A percentile compares a stretch with the other conserved stretches of the same genome.
Evolutionary conservation across 2,113 vertebrate species (phyloP).

Genomic region (Ictalurus furcatus): DNA sequence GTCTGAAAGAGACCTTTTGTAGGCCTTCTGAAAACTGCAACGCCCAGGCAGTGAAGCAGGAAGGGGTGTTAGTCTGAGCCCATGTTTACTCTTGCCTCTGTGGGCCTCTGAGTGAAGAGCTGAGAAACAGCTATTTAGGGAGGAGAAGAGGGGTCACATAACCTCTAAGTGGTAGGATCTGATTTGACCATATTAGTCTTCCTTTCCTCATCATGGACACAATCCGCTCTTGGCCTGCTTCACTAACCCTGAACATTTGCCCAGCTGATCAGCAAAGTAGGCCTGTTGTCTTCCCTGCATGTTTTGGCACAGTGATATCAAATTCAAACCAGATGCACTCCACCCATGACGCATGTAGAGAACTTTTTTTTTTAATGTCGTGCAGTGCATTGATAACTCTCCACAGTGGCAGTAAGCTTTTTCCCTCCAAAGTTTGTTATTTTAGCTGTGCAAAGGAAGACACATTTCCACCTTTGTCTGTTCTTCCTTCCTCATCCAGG

Average conservation of each 20-base stretch:
- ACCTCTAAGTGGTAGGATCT: slow-evolving; percentile 53
- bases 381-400: slow-evolving; percentile 17
- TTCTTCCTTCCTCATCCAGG: slow-evolving; percentile 51
- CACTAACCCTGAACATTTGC: slow-evolving; percentile 33
- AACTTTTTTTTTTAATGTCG: neutral
- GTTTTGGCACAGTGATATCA: neutral
- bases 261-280: neutral
- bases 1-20: slow-evolving; percentile 53
- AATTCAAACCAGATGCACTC: slow-evolving; percentile 42
- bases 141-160: slow-evolving; percentile 51
- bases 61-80: slow-evolving; percentile 44
- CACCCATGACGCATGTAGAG: slow-evolving; percentile 23
- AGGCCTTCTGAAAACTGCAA: slow-evolving; percentile 21
- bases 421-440: slow-evolving; percentile 31
- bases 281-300: slow-evolving; percentile 8
- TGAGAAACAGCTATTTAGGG: slow-evolving; percentile 51
- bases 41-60: slow-evolving; percentile 30
- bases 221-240: slow-evolving; percentile 47
- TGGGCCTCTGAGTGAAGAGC: slow-evolving; percentile 40
- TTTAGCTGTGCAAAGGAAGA: slow-evolving; percentile 53
- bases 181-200: slow-evolving; percentile 67
- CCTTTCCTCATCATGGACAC: slow-evolving; percentile 34
- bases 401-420: slow-evolving; percentile 4
- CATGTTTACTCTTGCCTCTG: slow-evolving; percentile 56
- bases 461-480: slow-evolving; percentile 55